Evolutionary conservation across 30 jellyfish, hydroid and myxozoan genomes (phyloP), one percentile per base, ranked within the genome.

Genomic region (Chrysaora quinquecirrha): DNA sequence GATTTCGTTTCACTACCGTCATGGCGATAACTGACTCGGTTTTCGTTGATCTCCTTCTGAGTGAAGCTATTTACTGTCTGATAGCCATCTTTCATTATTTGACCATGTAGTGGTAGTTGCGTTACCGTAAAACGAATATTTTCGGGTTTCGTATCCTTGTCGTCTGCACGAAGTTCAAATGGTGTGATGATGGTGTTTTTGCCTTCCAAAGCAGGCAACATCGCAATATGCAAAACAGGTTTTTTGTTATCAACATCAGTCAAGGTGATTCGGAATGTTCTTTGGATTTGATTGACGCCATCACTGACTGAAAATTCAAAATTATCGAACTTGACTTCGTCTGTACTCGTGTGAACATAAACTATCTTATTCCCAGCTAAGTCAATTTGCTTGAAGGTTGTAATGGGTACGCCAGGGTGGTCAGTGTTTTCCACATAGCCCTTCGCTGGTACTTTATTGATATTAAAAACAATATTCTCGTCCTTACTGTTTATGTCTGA

Each of bases 281-380:
- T 87, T 65, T 71, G 90, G 43, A 95, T 66, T 52, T 87, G 75
- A 75, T 95, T 95, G 72, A 86, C 78, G 0, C 99, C 99, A 38
- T 95, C 99, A 32, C 96, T 84, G 48, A 95, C 99, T 48, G 95
- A 96, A 52, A 95, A 88, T 74, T 95, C 99, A 34, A 95, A 95
- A 73, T 81, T 88, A 61, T 95, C 99, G 48, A 89, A 35, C 61
- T 88, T 95, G 60, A 84, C 88, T 56, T 85, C 97, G 76, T 95
- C 99, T 65, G 73, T 33, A 65, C 93, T 85, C 35, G 97, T 88
- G 79, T 95, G 99, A 30, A 76, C 87, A 47, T 95, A 95, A 56
- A 85, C 75, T 73, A 95, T 88, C 73, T 88, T 95, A 47, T 87
- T 86, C 28, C 96, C 96, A 1, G 99, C 99, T 32, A 95, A 62